phyloP scores from a whole-genome alignment of 2,888 invertebrate genomes.

The Bimastos eiseni region DNA sequence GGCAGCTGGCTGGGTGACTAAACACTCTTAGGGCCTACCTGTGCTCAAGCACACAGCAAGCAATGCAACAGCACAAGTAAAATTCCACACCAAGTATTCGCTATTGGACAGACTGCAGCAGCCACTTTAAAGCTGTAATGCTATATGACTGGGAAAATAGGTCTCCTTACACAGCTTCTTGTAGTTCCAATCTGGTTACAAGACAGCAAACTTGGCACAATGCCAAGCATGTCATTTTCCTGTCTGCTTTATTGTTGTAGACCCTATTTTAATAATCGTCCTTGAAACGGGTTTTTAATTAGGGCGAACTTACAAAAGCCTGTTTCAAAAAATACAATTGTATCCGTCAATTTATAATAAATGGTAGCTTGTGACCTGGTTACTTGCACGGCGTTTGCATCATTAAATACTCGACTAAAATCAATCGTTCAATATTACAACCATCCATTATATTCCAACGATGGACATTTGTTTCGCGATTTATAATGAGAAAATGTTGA shows the following conservation, averaged over 20 bases:
- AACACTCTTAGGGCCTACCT: neutral
- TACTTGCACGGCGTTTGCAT: neutral
- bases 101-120: neutral
- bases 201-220: neutral
- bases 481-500: neutral
- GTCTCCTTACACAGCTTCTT: neutral
- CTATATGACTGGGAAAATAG: neutral
- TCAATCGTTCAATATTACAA: neutral
- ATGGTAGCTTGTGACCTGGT: neutral
- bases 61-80: neutral
- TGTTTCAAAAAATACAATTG: neutral
- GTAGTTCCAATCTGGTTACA: neutral
- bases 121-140: neutral
- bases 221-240: neutral
- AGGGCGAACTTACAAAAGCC: neutral
- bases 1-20: neutral
- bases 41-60: neutral
- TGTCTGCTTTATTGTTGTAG: neutral
- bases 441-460: neutral
- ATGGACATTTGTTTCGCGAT: neutral
- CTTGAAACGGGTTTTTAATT: neutral
- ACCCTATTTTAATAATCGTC: neutral
- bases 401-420: neutral
- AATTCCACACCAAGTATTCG: neutral
- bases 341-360: neutral